Percentiles rank a stretch among this genome's conserved stretches.
These are phyloP conservation scores for Cynocephalus volans DNA, from an alignment of 2,113 vertebrate species.

Conservation along the genomic window DNA sequence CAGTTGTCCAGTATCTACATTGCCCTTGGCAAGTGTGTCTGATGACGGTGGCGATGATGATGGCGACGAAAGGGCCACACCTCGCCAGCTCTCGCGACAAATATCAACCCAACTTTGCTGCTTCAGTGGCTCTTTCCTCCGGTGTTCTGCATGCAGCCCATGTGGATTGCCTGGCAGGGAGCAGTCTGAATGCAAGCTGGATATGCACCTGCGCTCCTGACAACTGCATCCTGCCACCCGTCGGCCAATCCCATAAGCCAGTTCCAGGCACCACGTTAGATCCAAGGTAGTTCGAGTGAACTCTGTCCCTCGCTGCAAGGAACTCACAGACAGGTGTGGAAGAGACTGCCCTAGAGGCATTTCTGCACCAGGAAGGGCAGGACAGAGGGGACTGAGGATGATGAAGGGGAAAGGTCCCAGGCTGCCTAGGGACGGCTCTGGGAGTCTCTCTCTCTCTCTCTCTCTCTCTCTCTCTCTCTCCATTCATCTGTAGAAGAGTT, in stretches of 20 bases:
- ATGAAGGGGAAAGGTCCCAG: too few species aligned
- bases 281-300: background rate
- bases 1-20: background rate
- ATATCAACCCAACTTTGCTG: background rate
- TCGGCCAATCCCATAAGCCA: background rate
- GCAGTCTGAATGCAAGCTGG: background rate
- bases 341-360: background rate
- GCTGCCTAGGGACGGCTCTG: background rate
- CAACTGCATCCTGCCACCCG: background rate
- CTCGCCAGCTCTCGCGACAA: background rate
- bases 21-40: background rate
- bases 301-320: background rate
- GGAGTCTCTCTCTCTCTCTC: background rate
- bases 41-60: background rate
- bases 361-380: background rate
- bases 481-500: too few species aligned
- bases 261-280: too few species aligned
- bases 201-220: background rate
- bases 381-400: background rate
- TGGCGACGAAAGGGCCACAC: background rate
- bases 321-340: background rate
- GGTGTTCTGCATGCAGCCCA: too few species aligned
- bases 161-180: background rate
- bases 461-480: background rate
- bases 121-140: background rate